Conservation (phyloP, 2,797 vertebrate species). For the Luscinia megarhynchos region DNA sequence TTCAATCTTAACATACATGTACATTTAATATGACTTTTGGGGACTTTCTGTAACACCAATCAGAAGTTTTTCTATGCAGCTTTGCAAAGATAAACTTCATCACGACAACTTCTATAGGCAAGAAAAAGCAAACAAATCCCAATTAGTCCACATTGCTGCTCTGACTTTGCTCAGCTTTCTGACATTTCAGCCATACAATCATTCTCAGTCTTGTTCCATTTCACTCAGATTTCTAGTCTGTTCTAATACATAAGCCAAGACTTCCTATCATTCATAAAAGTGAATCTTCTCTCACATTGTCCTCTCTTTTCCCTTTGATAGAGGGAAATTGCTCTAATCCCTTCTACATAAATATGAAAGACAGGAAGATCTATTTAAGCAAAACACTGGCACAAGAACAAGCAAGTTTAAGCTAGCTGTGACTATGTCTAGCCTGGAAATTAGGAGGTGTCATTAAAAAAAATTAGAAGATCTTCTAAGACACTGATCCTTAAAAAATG, state of each 20-base stretch:
- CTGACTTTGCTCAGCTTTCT: not conserved
- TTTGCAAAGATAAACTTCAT: not conserved
- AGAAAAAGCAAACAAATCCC: not conserved
- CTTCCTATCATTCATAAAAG: not conserved
- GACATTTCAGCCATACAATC: not conserved
- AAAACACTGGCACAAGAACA: not conserved
- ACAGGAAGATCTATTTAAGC: not conserved
- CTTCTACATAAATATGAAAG: not conserved
- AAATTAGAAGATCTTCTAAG: not conserved
- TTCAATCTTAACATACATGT: fast-evolving
- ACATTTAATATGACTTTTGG: not conserved
- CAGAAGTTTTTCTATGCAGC: not conserved
- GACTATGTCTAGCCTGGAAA: not conserved
- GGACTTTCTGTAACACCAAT: not conserved
- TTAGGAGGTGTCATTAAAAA: not conserved
- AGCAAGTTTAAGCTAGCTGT: not conserved
- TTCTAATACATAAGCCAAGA: not conserved
- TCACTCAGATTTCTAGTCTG: not conserved
- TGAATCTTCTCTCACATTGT: not conserved
- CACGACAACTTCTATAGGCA: not conserved
- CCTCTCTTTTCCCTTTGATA: not conserved
- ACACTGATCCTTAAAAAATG: not conserved
- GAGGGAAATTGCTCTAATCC: not conserved
- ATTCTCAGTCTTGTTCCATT: not conserved
- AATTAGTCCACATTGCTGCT: not conserved